phyloP scores from a whole-genome alignment of 2,113 vertebrate species.

The Amazona vittata region DNA sequence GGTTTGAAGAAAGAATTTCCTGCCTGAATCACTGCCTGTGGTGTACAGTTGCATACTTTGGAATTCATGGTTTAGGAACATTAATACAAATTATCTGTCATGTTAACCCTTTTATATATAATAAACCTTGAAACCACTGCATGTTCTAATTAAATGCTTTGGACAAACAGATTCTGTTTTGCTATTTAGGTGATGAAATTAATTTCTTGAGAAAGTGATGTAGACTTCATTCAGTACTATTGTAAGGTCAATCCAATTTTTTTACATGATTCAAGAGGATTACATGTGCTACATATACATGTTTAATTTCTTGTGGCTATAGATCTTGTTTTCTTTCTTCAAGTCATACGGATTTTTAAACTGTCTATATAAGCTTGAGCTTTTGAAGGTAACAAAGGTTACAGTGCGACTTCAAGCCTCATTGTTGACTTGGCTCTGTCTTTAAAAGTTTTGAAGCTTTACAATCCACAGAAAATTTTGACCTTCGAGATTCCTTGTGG shows the following conservation, averaged over 20 bases:
- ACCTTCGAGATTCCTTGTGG: neutral
- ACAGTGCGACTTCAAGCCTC: neutral
- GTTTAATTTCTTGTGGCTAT: neutral
- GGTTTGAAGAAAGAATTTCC: conserved; percentile 52
- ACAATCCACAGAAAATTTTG: neutral
- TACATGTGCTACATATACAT: neutral
- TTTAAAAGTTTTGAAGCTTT: neutral
- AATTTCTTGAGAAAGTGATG: neutral
- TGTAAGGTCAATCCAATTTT: neutral
- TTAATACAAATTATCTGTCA: neutral
- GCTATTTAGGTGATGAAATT: neutral
- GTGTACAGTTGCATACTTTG: conserved; percentile 10
- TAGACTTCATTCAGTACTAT: neutral
- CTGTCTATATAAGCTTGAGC: neutral
- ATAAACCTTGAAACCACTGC: neutral
- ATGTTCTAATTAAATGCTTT: neutral
- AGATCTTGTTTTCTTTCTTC: neutral
- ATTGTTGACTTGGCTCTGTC: neutral
- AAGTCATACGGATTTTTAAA: neutral
- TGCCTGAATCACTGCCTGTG: conserved; percentile 34
- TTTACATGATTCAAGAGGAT: neutral
- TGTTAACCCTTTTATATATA: conserved; percentile 17
- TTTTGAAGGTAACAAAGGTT: neutral
- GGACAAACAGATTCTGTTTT: neutral
- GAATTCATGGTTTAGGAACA: neutral